Conservation (phyloP, 2,797 vertebrate genomes). For the Crenichthys baileyi region DNA sequence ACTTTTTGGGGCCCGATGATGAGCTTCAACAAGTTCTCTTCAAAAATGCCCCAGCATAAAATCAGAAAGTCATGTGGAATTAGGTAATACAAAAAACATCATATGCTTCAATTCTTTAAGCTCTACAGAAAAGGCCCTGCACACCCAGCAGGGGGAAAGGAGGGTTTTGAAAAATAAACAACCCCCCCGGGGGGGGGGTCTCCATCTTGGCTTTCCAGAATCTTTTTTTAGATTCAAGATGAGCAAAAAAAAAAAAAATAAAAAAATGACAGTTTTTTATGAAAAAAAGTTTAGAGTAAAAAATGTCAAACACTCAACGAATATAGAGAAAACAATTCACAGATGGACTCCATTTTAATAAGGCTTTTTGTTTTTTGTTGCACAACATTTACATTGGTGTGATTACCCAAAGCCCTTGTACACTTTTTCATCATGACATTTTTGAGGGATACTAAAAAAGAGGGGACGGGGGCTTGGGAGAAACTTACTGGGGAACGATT, state of each 20-base stretch:
- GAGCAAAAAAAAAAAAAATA: too few species aligned
- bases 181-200: not conserved
- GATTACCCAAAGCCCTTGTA: too few species aligned
- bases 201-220: not conserved
- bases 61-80: not conserved
- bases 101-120: not conserved
- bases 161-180: not conserved
- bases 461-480: too few species aligned
- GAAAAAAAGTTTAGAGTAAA: too few species aligned
- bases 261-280: too few species aligned
- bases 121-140: not conserved
- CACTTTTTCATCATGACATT: not conserved
- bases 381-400: too few species aligned
- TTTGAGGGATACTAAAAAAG: not conserved
- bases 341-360: not conserved
- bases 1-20: not conserved
- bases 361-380: not conserved
- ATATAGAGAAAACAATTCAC: not conserved
- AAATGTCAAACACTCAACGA: too few species aligned
- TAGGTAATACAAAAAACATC: not conserved
- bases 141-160: not conserved
- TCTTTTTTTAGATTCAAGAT: not conserved
- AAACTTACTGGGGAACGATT: not conserved
- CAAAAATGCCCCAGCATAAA: conserved; percentile 7
- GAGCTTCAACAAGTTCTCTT: not conserved